Base-by-base conservation (phyloP, 2,888 invertebrate species). In the Ypsolopha scabrella region DNA sequence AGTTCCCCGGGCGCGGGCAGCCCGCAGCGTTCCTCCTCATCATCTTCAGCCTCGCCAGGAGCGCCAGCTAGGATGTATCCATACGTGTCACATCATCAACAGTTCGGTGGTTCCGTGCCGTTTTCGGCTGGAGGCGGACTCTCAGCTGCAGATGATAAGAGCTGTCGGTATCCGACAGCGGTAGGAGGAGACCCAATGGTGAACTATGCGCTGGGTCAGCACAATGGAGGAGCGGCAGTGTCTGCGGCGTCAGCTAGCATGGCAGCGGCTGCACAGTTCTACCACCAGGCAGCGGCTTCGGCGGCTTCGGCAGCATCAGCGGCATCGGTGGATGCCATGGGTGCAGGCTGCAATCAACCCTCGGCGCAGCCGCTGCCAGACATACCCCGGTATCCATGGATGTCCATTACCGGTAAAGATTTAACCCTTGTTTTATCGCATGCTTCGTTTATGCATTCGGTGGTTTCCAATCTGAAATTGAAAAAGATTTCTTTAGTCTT, bases 311-410 rank as follows among this genome's bases (percentile, higher is more conserved):
- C 92, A 45, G 93, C 94, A 41, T 92, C 92, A 13, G 90, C 93
- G 36, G 91, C 91, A 41, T 89, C 91, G 63, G 94, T 93, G 67
- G 94, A 94, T 67, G 94, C 95, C 68, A 92, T 95, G 68, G 90
- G 95, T 57, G 92, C 92, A 63, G 90, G 94, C 58, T 96, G 95
- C 87, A 89, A 91, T 57, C 93, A 93, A 73, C 90, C 92, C 34
- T 91, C 94, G 55, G 94, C 94, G 57, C 95, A 95, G 80, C 94
- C 95, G 53, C 92, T 96, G 73, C 94, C 95, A 49, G 96, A 96
- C 86, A 93, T 96, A 75, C 96, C 96, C 52, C 91, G 96, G 72
- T 96, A 97, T 80, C 96, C 96, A 48, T 97, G 96, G 96, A 96
- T 97, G 96, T 94, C 96, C 72, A 95, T 96, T 83, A 96, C 96